Evolutionary conservation across 2,797 vertebrate species (phyloP), one percentile per base, ranked within the genome.

Genomic region (Takifugu ocellatus): DNA sequence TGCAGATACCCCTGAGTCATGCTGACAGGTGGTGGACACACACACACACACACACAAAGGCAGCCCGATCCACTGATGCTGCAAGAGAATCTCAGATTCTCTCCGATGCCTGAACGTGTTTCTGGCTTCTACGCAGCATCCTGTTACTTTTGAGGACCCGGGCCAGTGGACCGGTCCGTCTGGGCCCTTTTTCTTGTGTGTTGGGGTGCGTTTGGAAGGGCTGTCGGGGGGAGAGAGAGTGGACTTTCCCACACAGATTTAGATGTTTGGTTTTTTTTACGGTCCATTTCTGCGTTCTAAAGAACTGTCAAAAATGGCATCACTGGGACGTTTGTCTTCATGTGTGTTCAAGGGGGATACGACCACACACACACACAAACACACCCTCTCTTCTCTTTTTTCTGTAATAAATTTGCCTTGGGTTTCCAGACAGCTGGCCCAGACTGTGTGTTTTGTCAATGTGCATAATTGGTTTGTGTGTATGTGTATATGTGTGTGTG

Each of bases 221-320:
- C 59, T 63, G 52, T 49, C 52, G 64, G 75, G 72, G 84, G 77
- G 49, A 55, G 53, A 53, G 54, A 47, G 60, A 43, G 50, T 66
- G 65, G 62, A 65, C 65, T 85, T 85, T 85, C 80, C 29, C 29
- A 6, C 73, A 70, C 72, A 77, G 67, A 65, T 66, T 82, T 70
- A 57, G 17, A 47, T 54, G 64, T 44, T 44, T 16, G 31, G 33
- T 39, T 12, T 43, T 16, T 60, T 60, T 67, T 68, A 52, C 44
- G 63, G 54, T 57, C 65, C 61, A 58, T 69, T 72, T 74, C 68
- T 66, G 66, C 86, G 90, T 84, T 74, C 87, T 77, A 84, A 88
- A 86, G 88, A 87, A 89, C 86, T 76, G 58, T 63, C 62, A 56
- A 81, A 81, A 78, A 84, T 68, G 25, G 78, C 75, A 70, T 75